Base-by-base conservation (phyloP, 2,113 vertebrate species). In the Chaetura pelagica region DNA sequence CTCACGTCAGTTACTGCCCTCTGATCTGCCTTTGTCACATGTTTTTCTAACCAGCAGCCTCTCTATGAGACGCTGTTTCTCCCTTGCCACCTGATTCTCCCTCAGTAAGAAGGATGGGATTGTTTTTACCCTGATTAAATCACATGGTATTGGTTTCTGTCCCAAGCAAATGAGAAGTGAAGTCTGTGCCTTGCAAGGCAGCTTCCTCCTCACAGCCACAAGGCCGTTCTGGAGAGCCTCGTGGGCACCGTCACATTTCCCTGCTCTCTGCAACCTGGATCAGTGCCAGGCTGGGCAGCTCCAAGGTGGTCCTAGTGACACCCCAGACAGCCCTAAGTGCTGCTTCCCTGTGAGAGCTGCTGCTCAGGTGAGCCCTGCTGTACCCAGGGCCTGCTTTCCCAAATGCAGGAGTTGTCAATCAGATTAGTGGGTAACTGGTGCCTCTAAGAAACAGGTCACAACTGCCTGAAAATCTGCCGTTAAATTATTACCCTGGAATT, bases 1-100 rank as follows among this genome's bases (percentile, higher is more conserved):
- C 75, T 94, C 80, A 77, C 77, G 38, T 94, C 95, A 96, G 87
- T 74, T 40, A 27, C 71, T 76, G 87, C 94, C 91, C 84, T 88
- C 84, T 73, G 88, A 90, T 93, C 80, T 34, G 89, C 83, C 92
- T 91, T 75, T 82, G 89, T 74, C 83, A 75, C 1, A 3, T 93
- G 83, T 80, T 95, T 85, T 82, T 62, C 82, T 73, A 72, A 79
- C 38, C 69, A 79, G 52, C 83, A 46, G 57, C 62, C 58, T 86
- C 76, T 68, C 1, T 0, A 57, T 75, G 75, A 95, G 85, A 77
- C 0, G 0, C 68, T 3, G 7, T n/a, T 83, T 84, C 64, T 74
- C 79, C 44, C 63, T 84, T 7, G 3, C 59, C 71, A 85, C 93
- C 82, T 91, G 86, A 91, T 42, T 85, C 84, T 83, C 48, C 68